Conservation (phyloP, 23 tunicate species). For the Phallusia fumigata region DNA sequence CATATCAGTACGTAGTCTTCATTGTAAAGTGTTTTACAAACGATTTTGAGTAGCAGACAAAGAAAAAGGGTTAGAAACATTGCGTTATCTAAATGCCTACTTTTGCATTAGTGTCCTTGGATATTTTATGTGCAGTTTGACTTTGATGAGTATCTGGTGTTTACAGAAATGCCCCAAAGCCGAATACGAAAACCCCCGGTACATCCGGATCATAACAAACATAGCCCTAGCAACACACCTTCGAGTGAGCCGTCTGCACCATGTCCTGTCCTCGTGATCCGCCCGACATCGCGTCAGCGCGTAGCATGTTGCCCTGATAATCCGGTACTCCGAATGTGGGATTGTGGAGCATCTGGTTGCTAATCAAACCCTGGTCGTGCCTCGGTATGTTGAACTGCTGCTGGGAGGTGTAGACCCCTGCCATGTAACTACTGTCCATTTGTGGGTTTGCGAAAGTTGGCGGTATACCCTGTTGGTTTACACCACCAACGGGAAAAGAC, state of each 20-base stretch:
- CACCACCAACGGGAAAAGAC: background rate
- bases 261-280: background rate
- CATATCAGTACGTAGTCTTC: too few species aligned
- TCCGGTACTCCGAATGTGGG: background rate
- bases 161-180: too few species aligned
- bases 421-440: constrained; percentile 8
- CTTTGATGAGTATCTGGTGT: too few species aligned
- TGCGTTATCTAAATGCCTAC: too few species aligned
- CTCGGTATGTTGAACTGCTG: constrained; percentile 16
- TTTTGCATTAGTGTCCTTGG: too few species aligned
- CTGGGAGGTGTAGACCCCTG: constrained; percentile 7
- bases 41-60: too few species aligned
- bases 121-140: too few species aligned
- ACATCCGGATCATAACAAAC: too few species aligned
- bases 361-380: constrained; percentile 2
- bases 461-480: background rate
- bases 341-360: constrained; percentile 2
- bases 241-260: background rate
- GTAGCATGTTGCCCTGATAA: background rate
- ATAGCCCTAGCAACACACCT: background rate
- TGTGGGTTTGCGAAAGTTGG: background rate
- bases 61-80: too few species aligned
- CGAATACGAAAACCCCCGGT: too few species aligned
- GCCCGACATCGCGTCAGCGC: background rate
- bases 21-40: too few species aligned